Conservation (phyloP, 2,797 vertebrate genomes). For the Anabacerthia variegaticeps region DNA sequence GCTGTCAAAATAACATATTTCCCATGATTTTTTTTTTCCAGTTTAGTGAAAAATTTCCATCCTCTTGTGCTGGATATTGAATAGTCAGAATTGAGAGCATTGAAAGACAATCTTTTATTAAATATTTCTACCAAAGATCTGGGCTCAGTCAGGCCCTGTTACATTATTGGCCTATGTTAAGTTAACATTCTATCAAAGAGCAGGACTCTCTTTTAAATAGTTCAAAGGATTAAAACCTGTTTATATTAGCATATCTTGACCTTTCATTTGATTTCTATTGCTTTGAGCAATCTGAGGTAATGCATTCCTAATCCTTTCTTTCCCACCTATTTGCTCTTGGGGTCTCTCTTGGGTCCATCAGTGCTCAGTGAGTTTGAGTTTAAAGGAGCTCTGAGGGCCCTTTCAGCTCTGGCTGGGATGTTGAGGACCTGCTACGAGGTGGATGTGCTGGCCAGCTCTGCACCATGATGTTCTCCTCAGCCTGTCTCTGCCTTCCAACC, state of each 20-base stretch:
- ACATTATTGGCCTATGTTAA: neutral
- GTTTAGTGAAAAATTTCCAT: neutral
- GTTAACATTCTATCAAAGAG: neutral
- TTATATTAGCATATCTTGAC: neutral
- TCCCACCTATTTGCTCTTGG: neutral
- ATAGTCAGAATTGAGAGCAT: neutral
- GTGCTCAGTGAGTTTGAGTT: neutral
- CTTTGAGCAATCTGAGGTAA: neutral
- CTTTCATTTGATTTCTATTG: neutral
- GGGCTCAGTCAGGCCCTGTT: neutral
- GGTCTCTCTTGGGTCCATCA: neutral
- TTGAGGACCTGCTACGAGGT: neutral
- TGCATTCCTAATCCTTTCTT: neutral
- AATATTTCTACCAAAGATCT: neutral
- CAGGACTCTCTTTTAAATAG: neutral
- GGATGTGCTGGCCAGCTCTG: neutral
- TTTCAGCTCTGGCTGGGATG: neutral
- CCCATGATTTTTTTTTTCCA: neutral
- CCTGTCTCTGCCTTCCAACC: neutral
- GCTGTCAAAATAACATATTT: neutral
- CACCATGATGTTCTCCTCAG: fast-evolving
- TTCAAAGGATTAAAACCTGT: neutral
- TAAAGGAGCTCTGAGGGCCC: neutral
- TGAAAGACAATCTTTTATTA: neutral
- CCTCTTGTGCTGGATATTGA: neutral